Percentiles rank a stretch among this genome's conserved stretches.
Evolutionary conservation across 2,888 invertebrate species (phyloP).

Genomic region (Nemapogon koenigi): DNA sequence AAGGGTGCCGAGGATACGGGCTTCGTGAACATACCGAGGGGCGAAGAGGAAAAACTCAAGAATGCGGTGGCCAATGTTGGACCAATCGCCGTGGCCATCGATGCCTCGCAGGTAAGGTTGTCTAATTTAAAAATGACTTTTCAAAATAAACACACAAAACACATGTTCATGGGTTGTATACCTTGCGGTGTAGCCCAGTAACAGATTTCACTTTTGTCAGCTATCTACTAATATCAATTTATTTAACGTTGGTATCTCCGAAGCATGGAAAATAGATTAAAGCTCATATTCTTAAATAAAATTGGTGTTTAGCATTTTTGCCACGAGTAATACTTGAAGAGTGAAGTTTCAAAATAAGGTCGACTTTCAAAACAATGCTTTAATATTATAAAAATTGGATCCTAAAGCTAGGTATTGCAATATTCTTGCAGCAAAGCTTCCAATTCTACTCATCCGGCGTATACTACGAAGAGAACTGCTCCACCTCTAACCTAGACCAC

Average conservation of each 20-base stretch:
- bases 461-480: conserved; percentile 82
- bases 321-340: too few relatives aligned
- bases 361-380: not conserved
- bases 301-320: too few relatives aligned
- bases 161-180: not conserved
- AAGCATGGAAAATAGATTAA: too few relatives aligned
- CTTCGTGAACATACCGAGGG: conserved; percentile 76
- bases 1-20: conserved; percentile 83
- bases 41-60: conserved; percentile 73
- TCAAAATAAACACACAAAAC: not conserved
- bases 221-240: too few relatives aligned
- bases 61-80: conserved; percentile 82
- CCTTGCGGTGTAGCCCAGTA: not conserved
- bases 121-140: not conserved
- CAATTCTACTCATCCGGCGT: conserved; percentile 84
- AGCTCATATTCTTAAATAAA: too few relatives aligned
- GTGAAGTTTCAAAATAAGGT: too few relatives aligned
- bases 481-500: conserved; percentile 77
- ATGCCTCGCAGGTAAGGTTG: conserved; percentile 75
- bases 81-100: conserved; percentile 88
- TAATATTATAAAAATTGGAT: not conserved
- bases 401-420: not conserved
- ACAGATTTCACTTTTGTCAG: too few relatives aligned
- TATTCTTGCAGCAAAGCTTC: conserved; percentile 79
- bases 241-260: too few relatives aligned